phyloP scores from a whole-genome alignment of 2,888 invertebrate genomes.

The Napeogenes inachia region DNA sequence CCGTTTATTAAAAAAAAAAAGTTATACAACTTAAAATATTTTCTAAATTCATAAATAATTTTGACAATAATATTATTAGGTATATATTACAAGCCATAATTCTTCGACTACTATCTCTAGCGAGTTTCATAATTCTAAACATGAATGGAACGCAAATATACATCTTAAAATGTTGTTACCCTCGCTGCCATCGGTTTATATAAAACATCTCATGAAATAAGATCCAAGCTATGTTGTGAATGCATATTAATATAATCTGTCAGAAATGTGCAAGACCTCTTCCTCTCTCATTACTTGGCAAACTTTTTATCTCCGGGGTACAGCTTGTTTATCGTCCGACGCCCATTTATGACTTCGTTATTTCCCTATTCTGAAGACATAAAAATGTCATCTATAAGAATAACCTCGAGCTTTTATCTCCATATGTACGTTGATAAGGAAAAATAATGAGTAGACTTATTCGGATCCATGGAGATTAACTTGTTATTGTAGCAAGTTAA shows the following conservation, averaged over 20 bases:
- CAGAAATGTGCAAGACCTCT: slow-evolving; percentile 40
- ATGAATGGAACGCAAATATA: neutral
- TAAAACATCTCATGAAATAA: neutral
- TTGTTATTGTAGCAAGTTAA: slow-evolving; percentile 47
- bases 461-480: slow-evolving; percentile 61
- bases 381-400: slow-evolving; percentile 71
- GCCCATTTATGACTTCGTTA: slow-evolving; percentile 73
- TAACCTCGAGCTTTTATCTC: slow-evolving; percentile 65
- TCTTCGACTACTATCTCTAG: no score
- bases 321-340: slow-evolving; percentile 71
- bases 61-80: no score
- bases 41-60: no score
- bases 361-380: slow-evolving; percentile 72
- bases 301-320: slow-evolving; percentile 61
- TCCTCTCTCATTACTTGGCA: slow-evolving; percentile 49
- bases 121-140: neutral
- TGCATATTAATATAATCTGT: slow-evolving; percentile 26
- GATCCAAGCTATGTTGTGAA: slow-evolving; percentile 9
- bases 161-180: neutral
- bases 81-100: no score
- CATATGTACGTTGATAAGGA: slow-evolving; percentile 65
- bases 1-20: neutral
- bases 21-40: neutral
- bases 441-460: slow-evolving; percentile 69
- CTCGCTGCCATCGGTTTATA: neutral